Evolutionary conservation across 1,140 invertebrate species (phyloP).

Genomic region (Heterodera schachtii): DNA sequence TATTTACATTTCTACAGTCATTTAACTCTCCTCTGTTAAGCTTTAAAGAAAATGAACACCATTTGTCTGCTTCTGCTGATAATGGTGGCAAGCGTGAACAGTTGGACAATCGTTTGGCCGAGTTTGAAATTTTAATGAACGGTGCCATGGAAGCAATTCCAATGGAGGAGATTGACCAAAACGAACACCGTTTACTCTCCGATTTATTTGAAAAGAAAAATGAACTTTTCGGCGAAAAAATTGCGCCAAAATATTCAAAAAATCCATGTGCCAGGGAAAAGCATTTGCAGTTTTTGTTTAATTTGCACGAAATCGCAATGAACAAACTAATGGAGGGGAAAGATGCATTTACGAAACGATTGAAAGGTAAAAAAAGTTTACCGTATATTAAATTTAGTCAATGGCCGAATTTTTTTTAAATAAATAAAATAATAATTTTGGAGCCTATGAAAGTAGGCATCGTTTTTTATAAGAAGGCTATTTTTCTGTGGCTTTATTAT

Average conservation of each 20-base stretch:
- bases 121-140: neutral
- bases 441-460: no score
- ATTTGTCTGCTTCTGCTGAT: neutral
- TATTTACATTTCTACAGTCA: no score
- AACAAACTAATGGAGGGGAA: neutral
- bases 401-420: no score
- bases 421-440: no score
- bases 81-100: neutral
- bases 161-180: neutral
- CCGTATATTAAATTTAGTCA: no score
- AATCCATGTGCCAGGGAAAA: neutral
- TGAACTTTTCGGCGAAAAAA: neutral
- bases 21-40: neutral
- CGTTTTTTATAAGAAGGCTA: no score
- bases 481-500: no score
- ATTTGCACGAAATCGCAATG: neutral
- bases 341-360: neutral
- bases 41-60: neutral
- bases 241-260: neutral
- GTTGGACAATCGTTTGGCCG: neutral
- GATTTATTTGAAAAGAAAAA: neutral
- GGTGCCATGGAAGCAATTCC: neutral
- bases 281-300: neutral
- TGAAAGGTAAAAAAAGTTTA: neutral
- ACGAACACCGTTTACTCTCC: neutral